phyloP scores from a whole-genome alignment of 2,888 invertebrate genomes.

The Perithous albicinctus region DNA sequence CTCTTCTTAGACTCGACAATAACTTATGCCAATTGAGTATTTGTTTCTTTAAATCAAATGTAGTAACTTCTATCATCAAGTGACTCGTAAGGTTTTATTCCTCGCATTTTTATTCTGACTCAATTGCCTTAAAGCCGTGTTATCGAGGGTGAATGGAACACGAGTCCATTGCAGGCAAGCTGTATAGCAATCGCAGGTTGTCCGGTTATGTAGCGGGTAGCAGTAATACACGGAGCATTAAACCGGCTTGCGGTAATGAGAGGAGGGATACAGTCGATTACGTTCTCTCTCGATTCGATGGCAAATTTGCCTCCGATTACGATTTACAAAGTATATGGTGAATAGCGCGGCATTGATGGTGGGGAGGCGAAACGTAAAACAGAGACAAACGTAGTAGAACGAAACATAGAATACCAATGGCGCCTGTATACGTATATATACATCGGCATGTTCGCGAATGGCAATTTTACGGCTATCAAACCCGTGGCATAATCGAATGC shows the following conservation, averaged over 20 bases:
- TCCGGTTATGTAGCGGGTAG: constrained; percentile 15
- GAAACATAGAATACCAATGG: not conserved
- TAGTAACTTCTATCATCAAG: not conserved
- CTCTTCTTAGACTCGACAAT: too few species aligned
- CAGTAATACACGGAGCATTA: constrained; percentile 60
- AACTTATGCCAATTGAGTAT: not conserved
- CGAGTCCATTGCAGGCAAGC: not conserved
- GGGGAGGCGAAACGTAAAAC: not conserved
- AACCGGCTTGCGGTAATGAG: constrained; percentile 62
- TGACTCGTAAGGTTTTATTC: not conserved
- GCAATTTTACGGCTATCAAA: constrained; percentile 52
- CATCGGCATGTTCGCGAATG: constrained; percentile 22
- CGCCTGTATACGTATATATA: not conserved
- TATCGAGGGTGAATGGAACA: constrained; percentile 6
- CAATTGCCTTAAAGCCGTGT: constrained; percentile 5
- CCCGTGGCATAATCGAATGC: constrained; percentile 47
- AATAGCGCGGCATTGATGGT: not conserved
- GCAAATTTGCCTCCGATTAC: constrained; percentile 58
- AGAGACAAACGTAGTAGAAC: constrained; percentile 16
- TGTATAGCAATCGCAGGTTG: constrained; percentile 8
- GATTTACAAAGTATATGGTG: constrained; percentile 62
- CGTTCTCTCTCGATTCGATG: constrained; percentile 64
- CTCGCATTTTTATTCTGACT: not conserved
- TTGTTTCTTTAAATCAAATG: not conserved
- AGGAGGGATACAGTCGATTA: constrained; percentile 63